Base-by-base conservation (phyloP, 2,113 vertebrate species). In the Neolamprologus devosi region DNA sequence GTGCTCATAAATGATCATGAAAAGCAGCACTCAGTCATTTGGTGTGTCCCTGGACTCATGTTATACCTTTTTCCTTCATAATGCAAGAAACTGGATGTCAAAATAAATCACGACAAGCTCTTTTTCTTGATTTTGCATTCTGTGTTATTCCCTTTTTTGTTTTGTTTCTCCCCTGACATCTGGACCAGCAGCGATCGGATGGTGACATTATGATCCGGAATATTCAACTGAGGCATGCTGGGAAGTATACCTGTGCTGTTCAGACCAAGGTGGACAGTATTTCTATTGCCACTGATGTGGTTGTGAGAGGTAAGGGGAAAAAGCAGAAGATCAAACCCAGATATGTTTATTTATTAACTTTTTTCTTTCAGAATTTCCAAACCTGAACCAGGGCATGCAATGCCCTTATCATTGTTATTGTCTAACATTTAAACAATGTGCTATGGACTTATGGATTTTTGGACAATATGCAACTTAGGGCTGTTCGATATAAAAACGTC, bases 171-270 rank as follows among this genome's bases (percentile, higher is more conserved):
- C 21, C 30, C 12, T 6, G 5, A 47, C 11, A 17, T 81, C n/a
- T 84, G 23, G 40, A 75, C 40, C n/a, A 94, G 45, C 97, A 99
- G 98, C 96, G 97, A 2, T 98, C 98, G 26, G 98, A 97, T 88
- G 97, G 98, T 86, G 98, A 99, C 96, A 97, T 99, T 93, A 99
- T 99, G 98, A 98, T 99, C 95, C 97, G 98, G 63, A 99, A 99
- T 96, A 98, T 99, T 94, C 98, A 98, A 81, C 96, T 99, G 95
- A 95, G 96, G 96, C 98, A 99, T 94, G 98, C 98, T 80, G 98
- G 98, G 91, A 97, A 98, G 93, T 99, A 99, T 1, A 98, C 97
- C 3, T 99, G 98, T 95, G 97, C 97, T 68, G 97, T 98, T 84
- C 97, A 99, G 96, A 99, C 98, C 4, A 97, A 97, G 89, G 98